Conservation (phyloP, 2,113 vertebrate genomes). For the Sarotherodon lohbergeri region DNA sequence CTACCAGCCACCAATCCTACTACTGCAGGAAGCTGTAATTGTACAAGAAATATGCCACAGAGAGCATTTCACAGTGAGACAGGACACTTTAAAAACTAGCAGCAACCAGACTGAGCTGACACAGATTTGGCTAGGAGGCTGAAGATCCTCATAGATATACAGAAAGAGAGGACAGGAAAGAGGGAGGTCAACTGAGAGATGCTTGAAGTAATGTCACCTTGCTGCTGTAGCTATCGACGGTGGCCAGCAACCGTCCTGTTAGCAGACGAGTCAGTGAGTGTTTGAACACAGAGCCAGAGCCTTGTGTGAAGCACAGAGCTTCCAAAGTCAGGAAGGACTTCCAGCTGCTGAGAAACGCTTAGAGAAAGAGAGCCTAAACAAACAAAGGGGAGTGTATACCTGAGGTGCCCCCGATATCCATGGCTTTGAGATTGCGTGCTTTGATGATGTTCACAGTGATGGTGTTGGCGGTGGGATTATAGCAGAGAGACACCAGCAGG, state of each 20-base stretch:
- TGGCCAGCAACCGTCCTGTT: neutral
- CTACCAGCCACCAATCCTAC: neutral
- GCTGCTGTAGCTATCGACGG: neutral
- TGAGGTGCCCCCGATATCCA: constrained; percentile 98
- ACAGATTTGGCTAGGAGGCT: constrained; percentile 29
- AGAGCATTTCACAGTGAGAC: constrained; percentile 6
- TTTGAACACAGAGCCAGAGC: neutral
- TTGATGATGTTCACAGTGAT: constrained; percentile 99
- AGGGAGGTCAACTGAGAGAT: constrained; percentile 1
- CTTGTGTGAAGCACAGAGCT: neutral
- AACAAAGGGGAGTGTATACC: constrained; percentile 66
- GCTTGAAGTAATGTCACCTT: constrained; percentile 58
- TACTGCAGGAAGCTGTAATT: neutral
- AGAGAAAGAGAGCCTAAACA: neutral
- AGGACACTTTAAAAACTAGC: constrained; percentile 2
- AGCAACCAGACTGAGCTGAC: constrained; percentile 33
- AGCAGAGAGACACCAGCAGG: constrained; percentile 81
- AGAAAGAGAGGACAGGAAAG: neutral
- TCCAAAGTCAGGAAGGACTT: neutral
- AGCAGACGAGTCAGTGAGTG: neutral
- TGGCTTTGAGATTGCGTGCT: constrained; percentile 98
- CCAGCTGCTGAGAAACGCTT: neutral
- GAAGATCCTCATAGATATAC: constrained; percentile 50
- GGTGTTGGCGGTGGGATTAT: constrained; percentile 96
- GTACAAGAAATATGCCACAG: neutral